A percentile compares a stretch with the other conserved stretches of the same genome.
These are phyloP conservation scores for Gonioctena quinquepunctata DNA, from an alignment of 1,140 invertebrate species.

Conservation along the genomic window DNA sequence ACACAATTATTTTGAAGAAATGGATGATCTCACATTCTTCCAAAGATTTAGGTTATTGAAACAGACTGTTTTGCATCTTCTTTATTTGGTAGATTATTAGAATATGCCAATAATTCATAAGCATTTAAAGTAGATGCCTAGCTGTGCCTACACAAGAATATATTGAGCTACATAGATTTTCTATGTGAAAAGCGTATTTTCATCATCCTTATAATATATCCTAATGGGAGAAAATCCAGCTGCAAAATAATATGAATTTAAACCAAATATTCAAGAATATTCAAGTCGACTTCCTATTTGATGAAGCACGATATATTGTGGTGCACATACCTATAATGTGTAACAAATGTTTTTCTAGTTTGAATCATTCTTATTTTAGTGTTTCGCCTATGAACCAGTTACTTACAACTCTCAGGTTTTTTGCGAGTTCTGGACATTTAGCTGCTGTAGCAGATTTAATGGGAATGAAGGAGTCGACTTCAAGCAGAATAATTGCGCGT, in stretches of 20 bases:
- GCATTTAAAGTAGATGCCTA: not conserved
- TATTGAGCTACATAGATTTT: no score
- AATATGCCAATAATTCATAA: slow-evolving; percentile 3
- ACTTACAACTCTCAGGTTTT: slow-evolving; percentile 14
- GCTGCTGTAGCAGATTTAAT: slow-evolving; percentile 22
- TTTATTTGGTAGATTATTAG: slow-evolving; percentile 2
- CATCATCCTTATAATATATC: no score
- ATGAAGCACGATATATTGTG: no score
- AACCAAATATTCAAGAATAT: no score
- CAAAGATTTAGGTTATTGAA: slow-evolving; percentile 16
- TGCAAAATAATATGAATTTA: no score
- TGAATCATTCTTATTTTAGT: no score
- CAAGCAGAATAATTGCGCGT: slow-evolving; percentile 3
- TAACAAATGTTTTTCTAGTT: no score
- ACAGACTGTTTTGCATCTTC: not conserved
- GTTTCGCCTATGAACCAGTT: slow-evolving; percentile 21
- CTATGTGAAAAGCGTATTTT: no score
- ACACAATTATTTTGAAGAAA: slow-evolving; percentile 8
- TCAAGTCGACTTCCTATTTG: no score
- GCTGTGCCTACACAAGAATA: no score
- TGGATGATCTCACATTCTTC: slow-evolving; percentile 19
- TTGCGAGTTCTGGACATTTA: slow-evolving; percentile 19
- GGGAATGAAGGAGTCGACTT: slow-evolving; percentile 14
- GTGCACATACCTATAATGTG: no score
- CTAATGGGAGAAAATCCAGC: no score